Percentiles rank a stretch among this genome's conserved stretches.
Conservation (phyloP, 2,113 vertebrate genomes). For the Gobiocypris rarus region DNA sequence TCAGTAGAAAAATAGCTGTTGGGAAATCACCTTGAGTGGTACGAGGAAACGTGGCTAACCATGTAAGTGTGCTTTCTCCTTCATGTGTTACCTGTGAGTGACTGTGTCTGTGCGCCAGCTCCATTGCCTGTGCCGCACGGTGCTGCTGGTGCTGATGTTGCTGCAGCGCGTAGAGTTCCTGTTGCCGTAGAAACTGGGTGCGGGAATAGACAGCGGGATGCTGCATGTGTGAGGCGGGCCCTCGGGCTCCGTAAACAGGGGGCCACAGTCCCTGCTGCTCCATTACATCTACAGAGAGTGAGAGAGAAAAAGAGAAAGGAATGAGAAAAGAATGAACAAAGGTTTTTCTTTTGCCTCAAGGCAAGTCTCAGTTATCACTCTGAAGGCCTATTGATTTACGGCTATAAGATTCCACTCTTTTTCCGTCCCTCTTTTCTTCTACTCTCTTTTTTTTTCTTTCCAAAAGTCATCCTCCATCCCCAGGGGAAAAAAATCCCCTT, state of each 20-base stretch:
- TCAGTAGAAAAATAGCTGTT: slow-evolving; percentile 15
- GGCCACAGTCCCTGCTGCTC: slow-evolving; percentile 93
- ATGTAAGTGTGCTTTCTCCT: not conserved
- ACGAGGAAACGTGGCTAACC: slow-evolving; percentile 5
- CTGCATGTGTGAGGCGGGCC: slow-evolving; percentile 88
- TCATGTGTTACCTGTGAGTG: slow-evolving; percentile 69
- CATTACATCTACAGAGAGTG: slow-evolving; percentile 83
- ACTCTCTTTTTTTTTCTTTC: slow-evolving; percentile 28
- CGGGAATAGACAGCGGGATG: slow-evolving; percentile 89
- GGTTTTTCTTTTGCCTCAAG: slow-evolving; percentile 44
- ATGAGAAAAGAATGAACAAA: slow-evolving; percentile 43
- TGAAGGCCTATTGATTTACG: slow-evolving; percentile 37
- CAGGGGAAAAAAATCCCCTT: not conserved
- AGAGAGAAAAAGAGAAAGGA: slow-evolving; percentile 22
- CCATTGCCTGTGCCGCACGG: slow-evolving; percentile 79
- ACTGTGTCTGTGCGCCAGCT: slow-evolving; percentile 75
- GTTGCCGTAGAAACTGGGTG: slow-evolving; percentile 90
- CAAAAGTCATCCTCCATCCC: slow-evolving; percentile 15
- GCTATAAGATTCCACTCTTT: slow-evolving; percentile 20
- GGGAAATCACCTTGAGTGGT: slow-evolving; percentile 28
- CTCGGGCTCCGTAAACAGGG: slow-evolving; percentile 86
- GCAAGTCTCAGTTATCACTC: slow-evolving; percentile 33
- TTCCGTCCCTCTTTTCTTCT: slow-evolving; percentile 6
- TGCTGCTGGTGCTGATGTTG: slow-evolving; percentile 79
- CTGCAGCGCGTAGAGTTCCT: slow-evolving; percentile 91